phyloP scores from a whole-genome alignment of 92 coral and sea anemone species.

The Porites cylindrica region DNA sequence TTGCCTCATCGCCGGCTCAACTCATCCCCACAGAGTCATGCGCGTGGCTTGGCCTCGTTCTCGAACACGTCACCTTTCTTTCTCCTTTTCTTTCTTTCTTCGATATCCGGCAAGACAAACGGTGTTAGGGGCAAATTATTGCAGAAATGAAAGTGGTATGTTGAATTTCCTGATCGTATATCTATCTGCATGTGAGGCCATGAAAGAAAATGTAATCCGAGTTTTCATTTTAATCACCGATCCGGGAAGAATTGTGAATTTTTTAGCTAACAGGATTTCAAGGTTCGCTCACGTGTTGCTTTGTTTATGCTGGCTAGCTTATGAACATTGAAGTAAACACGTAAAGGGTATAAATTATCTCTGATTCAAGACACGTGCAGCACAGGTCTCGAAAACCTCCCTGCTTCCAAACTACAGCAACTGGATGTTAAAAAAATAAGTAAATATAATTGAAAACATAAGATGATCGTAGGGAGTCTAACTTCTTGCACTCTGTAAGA shows the following conservation, averaged over 20 bases:
- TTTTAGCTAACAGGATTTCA: background rate
- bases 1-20: constrained; percentile 34
- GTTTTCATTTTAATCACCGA: background rate
- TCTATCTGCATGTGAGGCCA: background rate
- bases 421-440: background rate
- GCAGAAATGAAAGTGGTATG: constrained; percentile 71
- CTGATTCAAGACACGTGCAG: background rate
- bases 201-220: background rate
- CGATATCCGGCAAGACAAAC: constrained; percentile 12
- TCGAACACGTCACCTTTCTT: constrained; percentile 89
- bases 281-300: constrained; percentile 22
- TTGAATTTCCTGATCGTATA: background rate
- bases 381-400: background rate
- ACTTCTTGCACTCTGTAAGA: too few species aligned
- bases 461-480: too few species aligned
- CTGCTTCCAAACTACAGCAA: background rate
- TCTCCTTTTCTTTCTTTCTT: constrained; percentile 54
- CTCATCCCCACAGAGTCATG: constrained; percentile 65
- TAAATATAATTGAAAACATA: too few species aligned
- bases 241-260: background rate
- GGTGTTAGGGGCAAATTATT: background rate
- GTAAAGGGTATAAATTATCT: background rate
- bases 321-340: background rate
- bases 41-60: constrained; percentile 69
- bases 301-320: constrained; percentile 27